phyloP scores from a whole-genome alignment of 2,797 vertebrate genomes.

The Aythya fuligula region DNA sequence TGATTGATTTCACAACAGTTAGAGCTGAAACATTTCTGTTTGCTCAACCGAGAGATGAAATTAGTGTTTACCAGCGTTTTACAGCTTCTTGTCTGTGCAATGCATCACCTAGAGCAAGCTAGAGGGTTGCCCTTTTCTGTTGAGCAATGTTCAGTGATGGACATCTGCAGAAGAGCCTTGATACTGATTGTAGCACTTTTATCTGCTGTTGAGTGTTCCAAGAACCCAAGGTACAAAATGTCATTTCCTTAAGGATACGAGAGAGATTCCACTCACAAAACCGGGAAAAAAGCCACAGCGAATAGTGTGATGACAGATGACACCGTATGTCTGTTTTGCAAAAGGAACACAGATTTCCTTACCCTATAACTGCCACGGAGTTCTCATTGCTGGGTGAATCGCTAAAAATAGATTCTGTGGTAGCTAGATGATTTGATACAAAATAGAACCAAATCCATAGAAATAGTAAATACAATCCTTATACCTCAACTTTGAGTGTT shows the following conservation, averaged over 20 bases:
- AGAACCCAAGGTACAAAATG: background rate
- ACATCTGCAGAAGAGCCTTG: background rate
- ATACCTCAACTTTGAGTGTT: background rate
- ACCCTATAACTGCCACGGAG: background rate
- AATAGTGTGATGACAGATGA: background rate
- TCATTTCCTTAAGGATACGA: background rate
- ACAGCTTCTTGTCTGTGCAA: background rate
- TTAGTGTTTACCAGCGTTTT: background rate
- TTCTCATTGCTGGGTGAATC: background rate
- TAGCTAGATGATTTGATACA: background rate
- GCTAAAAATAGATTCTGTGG: background rate
- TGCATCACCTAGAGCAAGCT: background rate
- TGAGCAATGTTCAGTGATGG: background rate
- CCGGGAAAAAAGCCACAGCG: accelerated
- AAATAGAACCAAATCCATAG: background rate
- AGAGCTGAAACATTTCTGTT: background rate
- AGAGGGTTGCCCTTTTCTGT: background rate
- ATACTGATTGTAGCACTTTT: background rate
- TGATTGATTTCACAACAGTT: background rate
- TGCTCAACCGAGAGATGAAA: background rate
- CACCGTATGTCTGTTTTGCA: background rate
- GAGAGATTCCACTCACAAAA: background rate
- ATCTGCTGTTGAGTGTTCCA: background rate
- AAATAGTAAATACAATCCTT: background rate
- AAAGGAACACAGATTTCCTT: background rate